Base-by-base conservation (phyloP, 1,140 invertebrate species). In the Pseudomyrmex sp. region DNA sequence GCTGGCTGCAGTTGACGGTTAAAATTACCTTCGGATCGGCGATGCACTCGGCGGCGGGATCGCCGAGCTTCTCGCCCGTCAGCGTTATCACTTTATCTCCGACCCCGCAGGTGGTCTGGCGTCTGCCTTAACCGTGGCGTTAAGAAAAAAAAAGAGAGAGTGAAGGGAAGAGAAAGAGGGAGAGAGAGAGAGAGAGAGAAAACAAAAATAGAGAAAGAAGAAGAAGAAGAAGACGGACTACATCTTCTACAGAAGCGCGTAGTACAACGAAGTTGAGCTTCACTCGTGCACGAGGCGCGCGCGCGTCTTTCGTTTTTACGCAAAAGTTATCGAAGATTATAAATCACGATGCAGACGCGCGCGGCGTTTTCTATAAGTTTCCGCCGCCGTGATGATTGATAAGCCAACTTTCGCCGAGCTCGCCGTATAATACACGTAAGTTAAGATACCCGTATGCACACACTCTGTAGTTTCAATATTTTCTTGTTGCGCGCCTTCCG, bases 11-110 rank as follows among this genome's bases (percentile, higher is more conserved):
- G 85, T 70, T 89, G 84, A 90, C 85, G 85, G 76, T 79, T 85
- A 85, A 87, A 90, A 89, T 89, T 85, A 84, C 87, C 83, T 87
- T 88, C 73, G 73, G 83, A 73, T 75, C 85, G 79, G 56, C 54
- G 61, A 76, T 85, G 72, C 63, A 83, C 76, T 85, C 75, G 85
- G 70, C 54, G 75, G 70, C 20, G 63, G 52, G 76, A 79, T 80
- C 74, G 73, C 48, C 59, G 48, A 62, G 73, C 61, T 76, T 35
- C 76, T 61, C n/a, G 35, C 76, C 54, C 66, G 66, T 80, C 76
- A 80, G 72, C 76, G 76, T 80, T 80, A 80, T 80, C 76, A 52
- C 76, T 80, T 80, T 80, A 80, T 80, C 76, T 80, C 65, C 65
- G 66, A 80, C 56, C 66, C 66, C 66, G 66, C 66, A 72, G 76